A percentile compares a stretch with the other conserved stretches of the same genome.
These are phyloP conservation scores for Pontoporia blainvillei DNA, from an alignment of 2,113 vertebrate species.

Conservation along the genomic window DNA sequence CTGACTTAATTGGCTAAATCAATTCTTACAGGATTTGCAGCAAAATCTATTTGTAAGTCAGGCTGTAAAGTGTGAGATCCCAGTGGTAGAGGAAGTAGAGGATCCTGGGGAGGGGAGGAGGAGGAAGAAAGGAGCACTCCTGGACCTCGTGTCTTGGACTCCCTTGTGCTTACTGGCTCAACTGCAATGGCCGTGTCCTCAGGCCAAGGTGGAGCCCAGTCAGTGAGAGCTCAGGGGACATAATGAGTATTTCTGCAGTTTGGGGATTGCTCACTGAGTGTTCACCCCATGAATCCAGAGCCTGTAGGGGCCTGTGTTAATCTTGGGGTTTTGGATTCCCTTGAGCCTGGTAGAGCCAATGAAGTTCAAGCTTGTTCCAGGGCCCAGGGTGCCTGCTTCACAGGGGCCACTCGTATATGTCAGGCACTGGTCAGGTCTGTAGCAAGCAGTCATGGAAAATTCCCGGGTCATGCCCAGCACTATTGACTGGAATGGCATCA, in stretches of 20 bases:
- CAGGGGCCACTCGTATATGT: neutral
- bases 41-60: neutral
- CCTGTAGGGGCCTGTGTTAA: neutral
- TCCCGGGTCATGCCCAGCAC: neutral
- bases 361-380: neutral
- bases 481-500: neutral
- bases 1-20: constrained; percentile 37
- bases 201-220: too few relatives aligned
- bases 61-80: neutral
- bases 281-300: neutral
- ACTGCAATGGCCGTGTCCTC: neutral
- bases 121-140: neutral
- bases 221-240: neutral
- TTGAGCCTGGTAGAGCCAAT: neutral
- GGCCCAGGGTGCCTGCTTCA: neutral
- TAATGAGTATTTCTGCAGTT: neutral
- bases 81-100: neutral
- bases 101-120: neutral
- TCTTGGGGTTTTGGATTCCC: neutral
- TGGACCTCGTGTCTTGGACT: neutral
- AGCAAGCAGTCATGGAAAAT: neutral
- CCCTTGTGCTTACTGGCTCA: neutral
- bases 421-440: neutral
- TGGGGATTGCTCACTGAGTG: neutral
- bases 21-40: constrained; percentile 6